Conservation (phyloP, 1,140 invertebrate species). For the Eubasilissa regina region DNA sequence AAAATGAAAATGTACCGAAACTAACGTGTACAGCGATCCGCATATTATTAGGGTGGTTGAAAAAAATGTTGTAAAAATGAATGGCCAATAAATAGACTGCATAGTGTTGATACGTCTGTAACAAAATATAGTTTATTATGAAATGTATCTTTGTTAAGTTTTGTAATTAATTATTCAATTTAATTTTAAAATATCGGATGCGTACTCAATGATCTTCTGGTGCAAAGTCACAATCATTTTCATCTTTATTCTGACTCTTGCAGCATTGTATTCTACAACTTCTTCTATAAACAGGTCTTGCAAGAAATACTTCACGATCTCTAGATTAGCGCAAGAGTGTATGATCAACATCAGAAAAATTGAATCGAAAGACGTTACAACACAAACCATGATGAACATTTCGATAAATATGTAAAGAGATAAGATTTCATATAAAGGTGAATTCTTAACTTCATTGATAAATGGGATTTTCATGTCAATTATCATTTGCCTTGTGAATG, state of each 20-base stretch:
- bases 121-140: background rate
- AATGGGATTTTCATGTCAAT: background rate
- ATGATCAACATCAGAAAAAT: background rate
- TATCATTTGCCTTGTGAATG: background rate
- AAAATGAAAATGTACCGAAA: constrained; percentile 4
- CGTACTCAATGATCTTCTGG: background rate
- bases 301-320: too few species aligned
- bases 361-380: constrained; percentile 1
- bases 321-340: background rate
- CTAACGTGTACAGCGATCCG: background rate
- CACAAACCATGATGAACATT: background rate
- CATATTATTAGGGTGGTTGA: constrained; percentile 13
- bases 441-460: background rate
- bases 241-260: background rate
- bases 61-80: background rate
- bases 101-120: background rate
- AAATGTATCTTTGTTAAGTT: too few species aligned
- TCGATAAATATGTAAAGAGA: background rate
- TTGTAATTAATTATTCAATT: too few species aligned
- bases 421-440: background rate
- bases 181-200: too few species aligned
- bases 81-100: constrained; percentile 18
- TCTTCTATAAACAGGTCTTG: background rate
- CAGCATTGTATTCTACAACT: background rate
- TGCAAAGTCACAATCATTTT: background rate